Base-by-base conservation (phyloP, 2,797 vertebrate genomes). In the Coluber constrictor region DNA sequence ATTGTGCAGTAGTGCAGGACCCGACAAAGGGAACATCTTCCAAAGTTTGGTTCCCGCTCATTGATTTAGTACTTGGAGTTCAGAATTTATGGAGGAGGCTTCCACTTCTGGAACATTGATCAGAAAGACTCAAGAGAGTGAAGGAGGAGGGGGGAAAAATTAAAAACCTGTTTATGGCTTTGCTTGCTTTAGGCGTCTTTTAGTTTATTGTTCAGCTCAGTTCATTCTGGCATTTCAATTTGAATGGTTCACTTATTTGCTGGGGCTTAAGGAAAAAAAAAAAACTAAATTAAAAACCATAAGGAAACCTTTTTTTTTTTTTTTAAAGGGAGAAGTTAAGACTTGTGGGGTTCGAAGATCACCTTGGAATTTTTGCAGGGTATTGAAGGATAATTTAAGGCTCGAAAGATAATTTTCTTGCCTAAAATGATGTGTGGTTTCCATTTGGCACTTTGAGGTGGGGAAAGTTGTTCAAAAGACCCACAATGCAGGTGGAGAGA, bases 141-240 rank as follows among this genome's bases (percentile, higher is more conserved):
- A 97, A 96, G 95, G 95, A 95, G 95, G 20, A 66, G 94, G 92
- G 18, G 94, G 91, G 59, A 94, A 95, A 97, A 97, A 98, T 98
- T 98, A 98, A 98, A 98, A 98, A 97, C 97, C 98, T 98, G 97
- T 98, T 98, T 98, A 98, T 98, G 97, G 97, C 97, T 97, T 95
- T 97, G 97, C 97, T 98, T 97, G 97, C 97, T 98, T 96, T 97
- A 98, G 98, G 97, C 98, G 95, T 97, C 96, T 97, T 98, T 98
- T 97, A 97, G 97, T 97, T 98, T 98, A 98, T 98, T 98, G 97
- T 98, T 98, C 96, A 98, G 96, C 96, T 97, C 96, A 95, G 96
- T 97, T 98, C 97, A 97, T 98, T 98, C 97, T 95, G 93, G 97
- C 95, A 96, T 96, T 93, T 96, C 96, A 95, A 96, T 97, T 95